phyloP scores from a whole-genome alignment of 1,140 invertebrate genomes.

The Fragariocoptes setiger region DNA sequence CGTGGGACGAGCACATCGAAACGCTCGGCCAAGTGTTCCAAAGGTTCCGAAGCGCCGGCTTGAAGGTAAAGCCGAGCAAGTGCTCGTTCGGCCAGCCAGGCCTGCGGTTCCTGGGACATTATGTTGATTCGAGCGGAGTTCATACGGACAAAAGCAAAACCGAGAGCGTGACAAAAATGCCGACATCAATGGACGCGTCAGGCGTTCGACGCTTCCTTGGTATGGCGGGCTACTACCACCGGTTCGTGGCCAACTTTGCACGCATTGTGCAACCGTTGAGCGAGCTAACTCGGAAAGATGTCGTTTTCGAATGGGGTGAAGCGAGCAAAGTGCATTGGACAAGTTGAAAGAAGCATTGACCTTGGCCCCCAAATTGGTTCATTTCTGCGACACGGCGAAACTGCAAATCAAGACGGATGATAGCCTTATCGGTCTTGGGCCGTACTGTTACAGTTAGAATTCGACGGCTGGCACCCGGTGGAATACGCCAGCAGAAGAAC shows the following conservation, averaged over 20 bases:
- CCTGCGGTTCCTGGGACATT: conserved; percentile 7
- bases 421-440: conserved; percentile 10
- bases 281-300: conserved; percentile 11
- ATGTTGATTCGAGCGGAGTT: conserved; percentile 6
- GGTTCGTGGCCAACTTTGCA: conserved; percentile 13
- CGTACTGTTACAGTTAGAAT: conserved; percentile 13
- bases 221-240: conserved; percentile 7
- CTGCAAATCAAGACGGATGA: conserved; percentile 6
- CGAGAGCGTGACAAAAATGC: conserved; percentile 7
- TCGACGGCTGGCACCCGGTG: conserved; percentile 9
- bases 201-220: conserved; percentile 9
- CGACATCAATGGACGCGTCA: conserved; percentile 4
- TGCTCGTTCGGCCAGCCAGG: conserved; percentile 6
- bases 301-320: conserved; percentile 5
- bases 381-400: background rate
- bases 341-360: conserved; percentile 1
- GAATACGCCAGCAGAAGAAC: conserved; percentile 8
- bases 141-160: conserved; percentile 5
- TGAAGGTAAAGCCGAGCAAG: conserved; percentile 10
- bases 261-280: conserved; percentile 14
- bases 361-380: conserved; percentile 3
- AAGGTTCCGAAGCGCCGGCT: conserved; percentile 1
- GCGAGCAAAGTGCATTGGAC: background rate
- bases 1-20: conserved; percentile 9
- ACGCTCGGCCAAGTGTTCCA: conserved; percentile 5